phyloP scores from a whole-genome alignment of 2,888 invertebrate species.

The Lycophotia porphyrea region DNA sequence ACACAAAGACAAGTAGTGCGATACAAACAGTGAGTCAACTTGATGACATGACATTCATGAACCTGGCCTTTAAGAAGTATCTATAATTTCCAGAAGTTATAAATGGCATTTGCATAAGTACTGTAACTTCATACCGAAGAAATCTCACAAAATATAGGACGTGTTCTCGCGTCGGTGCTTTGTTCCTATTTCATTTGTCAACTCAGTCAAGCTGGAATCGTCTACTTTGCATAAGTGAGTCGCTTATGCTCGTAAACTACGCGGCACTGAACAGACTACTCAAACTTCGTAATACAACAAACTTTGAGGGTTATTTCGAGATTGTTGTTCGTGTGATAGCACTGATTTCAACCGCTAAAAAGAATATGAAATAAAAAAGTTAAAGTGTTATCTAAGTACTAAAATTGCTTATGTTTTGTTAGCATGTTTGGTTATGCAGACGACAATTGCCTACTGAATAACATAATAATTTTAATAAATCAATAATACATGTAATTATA shows the following conservation, averaged over 20 bases:
- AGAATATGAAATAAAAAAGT: neutral
- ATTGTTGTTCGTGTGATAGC: conserved; percentile 35
- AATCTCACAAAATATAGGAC: conserved; percentile 16
- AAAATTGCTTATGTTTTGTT: neutral
- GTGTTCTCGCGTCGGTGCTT: conserved; percentile 28
- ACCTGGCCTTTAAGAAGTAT: neutral
- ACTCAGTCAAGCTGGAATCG: conserved; percentile 58
- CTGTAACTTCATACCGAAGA: conserved; percentile 21
- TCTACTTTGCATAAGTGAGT: conserved; percentile 65
- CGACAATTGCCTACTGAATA: neutral
- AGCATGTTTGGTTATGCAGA: no score
- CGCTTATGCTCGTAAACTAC: conserved; percentile 58
- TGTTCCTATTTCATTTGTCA: conserved; percentile 55
- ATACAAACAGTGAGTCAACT: conserved; percentile 35
- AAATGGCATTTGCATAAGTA: neutral
- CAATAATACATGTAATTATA: neutral
- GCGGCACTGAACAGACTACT: conserved; percentile 42
- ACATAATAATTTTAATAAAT: neutral
- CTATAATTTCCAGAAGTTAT: neutral
- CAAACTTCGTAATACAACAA: conserved; percentile 57
- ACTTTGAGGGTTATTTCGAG: conserved; percentile 58
- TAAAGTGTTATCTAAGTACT: neutral
- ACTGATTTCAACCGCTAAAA: conserved; percentile 32
- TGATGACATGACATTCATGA: neutral
- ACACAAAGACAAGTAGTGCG: conserved; percentile 48